Evolutionary conservation across 2,113 vertebrate species (phyloP).

Genomic region (Gallinago paraguaiae): DNA sequence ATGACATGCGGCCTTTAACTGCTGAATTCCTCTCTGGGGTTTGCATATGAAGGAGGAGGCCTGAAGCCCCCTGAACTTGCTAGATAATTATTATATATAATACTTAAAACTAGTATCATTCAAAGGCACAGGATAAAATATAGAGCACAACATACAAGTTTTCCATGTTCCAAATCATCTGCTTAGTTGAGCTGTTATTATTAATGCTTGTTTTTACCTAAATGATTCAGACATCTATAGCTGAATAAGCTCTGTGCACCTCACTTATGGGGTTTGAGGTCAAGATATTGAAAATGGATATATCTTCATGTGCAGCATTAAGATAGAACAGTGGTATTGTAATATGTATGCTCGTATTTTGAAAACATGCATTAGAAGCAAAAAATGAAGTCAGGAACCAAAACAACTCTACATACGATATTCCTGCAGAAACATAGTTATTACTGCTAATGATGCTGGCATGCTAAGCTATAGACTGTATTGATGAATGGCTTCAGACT

Average conservation of each 20-base stretch:
- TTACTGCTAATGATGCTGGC: neutral
- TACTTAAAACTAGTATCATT: neutral
- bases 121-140: neutral
- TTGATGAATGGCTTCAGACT: neutral
- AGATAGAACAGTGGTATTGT: neutral
- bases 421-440: neutral
- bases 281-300: neutral
- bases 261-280: neutral
- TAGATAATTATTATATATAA: neutral
- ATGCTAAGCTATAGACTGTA: neutral
- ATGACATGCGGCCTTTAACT: neutral
- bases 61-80: neutral
- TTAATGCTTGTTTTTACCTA: neutral
- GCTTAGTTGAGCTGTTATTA: neutral
- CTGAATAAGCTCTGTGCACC: neutral
- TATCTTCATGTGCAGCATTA: neutral
- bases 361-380: rapidly evolving
- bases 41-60: neutral
- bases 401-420: neutral
- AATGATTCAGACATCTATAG: neutral
- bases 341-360: rapidly evolving
- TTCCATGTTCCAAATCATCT: neutral
- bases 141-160: neutral
- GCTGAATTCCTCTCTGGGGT: neutral
- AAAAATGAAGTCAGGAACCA: neutral